A percentile compares a stretch with the other conserved stretches of the same genome.
These are phyloP conservation scores for Aphis gossypii DNA, from an alignment of 1,140 invertebrate genomes.

Conservation along the genomic window DNA sequence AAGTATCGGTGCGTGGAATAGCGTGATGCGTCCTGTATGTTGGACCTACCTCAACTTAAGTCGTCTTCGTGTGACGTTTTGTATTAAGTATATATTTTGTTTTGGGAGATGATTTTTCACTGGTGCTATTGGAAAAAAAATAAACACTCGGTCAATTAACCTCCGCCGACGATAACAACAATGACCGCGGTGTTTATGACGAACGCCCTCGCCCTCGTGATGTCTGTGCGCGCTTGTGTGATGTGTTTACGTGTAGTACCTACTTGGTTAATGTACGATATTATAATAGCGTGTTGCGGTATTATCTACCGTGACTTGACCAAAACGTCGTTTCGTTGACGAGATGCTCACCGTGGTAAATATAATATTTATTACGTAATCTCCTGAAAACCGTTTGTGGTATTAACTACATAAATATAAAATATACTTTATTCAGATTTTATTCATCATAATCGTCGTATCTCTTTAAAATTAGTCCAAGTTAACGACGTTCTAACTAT, in stretches of 20 bases:
- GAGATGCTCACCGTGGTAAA: background rate
- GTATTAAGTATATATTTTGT: background rate
- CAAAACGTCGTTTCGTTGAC: slow-evolving; percentile 7
- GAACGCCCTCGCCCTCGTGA: background rate
- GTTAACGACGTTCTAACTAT: too few relatives aligned
- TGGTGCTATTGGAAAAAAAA: background rate
- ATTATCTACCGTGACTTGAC: slow-evolving; percentile 31
- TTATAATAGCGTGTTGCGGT: background rate
- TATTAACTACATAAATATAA: background rate
- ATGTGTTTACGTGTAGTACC: background rate
- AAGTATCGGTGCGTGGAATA: background rate
- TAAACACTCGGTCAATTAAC: background rate
- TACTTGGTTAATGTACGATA: background rate
- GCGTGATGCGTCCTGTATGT: background rate
- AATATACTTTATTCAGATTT: background rate
- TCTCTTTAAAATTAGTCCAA: background rate
- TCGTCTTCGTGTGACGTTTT: background rate
- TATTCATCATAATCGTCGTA: background rate
- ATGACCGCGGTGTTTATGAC: background rate
- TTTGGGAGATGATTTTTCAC: background rate
- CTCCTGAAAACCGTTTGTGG: background rate
- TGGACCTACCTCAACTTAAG: background rate
- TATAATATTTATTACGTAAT: background rate
- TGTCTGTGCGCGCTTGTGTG: background rate
- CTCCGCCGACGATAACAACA: slow-evolving; percentile 1